Evolutionary conservation across 1,140 invertebrate genomes (phyloP).

Genomic region (Babylonia areolata): DNA sequence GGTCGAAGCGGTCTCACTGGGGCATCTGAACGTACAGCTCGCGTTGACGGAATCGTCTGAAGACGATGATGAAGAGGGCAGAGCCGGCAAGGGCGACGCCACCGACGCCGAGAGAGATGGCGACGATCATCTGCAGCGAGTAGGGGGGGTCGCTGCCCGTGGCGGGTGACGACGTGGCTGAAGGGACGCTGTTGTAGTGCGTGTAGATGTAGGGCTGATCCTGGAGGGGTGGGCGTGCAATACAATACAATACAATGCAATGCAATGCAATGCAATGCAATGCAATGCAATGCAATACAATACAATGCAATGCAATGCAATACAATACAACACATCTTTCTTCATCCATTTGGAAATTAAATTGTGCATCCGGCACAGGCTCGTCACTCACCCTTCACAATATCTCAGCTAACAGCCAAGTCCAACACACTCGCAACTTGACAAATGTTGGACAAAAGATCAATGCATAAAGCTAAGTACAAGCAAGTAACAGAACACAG

Average conservation of each 20-base stretch:
- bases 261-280: too few species aligned
- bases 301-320: too few species aligned
- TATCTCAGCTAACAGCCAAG: too few species aligned
- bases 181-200: slow-evolving; percentile 16
- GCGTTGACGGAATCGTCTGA: not conserved
- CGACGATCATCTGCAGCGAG: not conserved
- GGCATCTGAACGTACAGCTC: not conserved
- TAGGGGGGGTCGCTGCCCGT: not conserved
- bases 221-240: not conserved
- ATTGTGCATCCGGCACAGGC: too few species aligned
- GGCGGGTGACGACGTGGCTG: not conserved
- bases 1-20: too few species aligned
- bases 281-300: too few species aligned
- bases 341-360: too few species aligned
- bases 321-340: too few species aligned
- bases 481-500: too few species aligned
- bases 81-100: not conserved
- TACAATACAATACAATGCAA: not conserved
- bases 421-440: too few species aligned
- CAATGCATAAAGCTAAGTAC: too few species aligned
- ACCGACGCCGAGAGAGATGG: not conserved
- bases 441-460: not conserved
- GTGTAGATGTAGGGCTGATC: slow-evolving; percentile 23
- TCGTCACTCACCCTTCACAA: too few species aligned
- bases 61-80: not conserved